phyloP scores from a whole-genome alignment of 2,888 invertebrate genomes.

The Stenodema calcarata region DNA sequence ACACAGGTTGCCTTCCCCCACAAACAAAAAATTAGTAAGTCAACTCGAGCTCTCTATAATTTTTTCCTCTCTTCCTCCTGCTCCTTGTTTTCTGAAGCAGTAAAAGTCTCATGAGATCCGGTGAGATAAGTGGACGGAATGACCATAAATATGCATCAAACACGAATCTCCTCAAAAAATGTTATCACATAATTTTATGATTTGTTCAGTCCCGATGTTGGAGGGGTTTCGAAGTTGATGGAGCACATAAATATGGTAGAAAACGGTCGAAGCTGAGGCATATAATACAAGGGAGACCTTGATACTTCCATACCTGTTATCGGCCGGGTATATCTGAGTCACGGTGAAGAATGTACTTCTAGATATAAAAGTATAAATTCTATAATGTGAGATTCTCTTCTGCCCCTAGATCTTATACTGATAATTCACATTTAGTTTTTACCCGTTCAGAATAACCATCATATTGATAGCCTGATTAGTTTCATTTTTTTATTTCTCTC shows the following conservation, averaged over 20 bases:
- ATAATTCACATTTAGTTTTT: constrained; percentile 44
- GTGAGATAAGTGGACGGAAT: constrained; percentile 35
- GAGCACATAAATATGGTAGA: constrained; percentile 48
- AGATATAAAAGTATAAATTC: constrained; percentile 49
- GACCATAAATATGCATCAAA: constrained; percentile 48
- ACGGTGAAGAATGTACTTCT: constrained; percentile 43
- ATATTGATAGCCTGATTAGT: constrained; percentile 45
- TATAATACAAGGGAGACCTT: constrained; percentile 42
- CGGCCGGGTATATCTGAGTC: constrained; percentile 40
- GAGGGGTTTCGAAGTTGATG: constrained; percentile 50
- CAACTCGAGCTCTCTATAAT: constrained; percentile 36
- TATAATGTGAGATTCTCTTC: constrained; percentile 43
- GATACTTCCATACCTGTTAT: constrained; percentile 50
- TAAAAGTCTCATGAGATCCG: constrained; percentile 36
- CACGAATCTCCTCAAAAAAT: constrained; percentile 51
- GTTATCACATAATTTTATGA: constrained; percentile 52
- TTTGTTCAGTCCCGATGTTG: constrained; percentile 50
- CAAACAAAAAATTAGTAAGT: constrained; percentile 30
- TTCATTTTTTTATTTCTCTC: constrained; percentile 3
- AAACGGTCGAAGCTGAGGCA: constrained; percentile 47
- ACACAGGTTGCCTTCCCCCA: constrained; percentile 5
- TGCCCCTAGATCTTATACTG: constrained; percentile 26
- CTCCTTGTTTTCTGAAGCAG: constrained; percentile 41
- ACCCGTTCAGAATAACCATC: constrained; percentile 12
- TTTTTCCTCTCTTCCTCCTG: constrained; percentile 1